These are phyloP conservation scores for Neelides folsomi DNA, from an alignment of 2,888 invertebrate species.

Conservation along the genomic window DNA sequence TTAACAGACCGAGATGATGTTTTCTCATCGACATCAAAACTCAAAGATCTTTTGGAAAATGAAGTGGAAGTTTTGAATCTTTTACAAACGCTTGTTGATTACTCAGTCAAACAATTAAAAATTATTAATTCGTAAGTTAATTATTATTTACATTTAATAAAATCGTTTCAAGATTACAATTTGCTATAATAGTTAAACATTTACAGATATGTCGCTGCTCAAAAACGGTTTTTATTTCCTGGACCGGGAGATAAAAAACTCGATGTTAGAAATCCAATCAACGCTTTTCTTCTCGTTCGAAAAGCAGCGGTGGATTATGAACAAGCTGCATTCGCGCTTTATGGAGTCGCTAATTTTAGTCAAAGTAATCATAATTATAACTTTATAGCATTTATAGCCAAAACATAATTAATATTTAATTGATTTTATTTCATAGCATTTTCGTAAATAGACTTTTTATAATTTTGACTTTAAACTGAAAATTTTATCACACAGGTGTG, in stretches of 20 bases:
- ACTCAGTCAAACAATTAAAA: slow-evolving; percentile 32
- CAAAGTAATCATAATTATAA: slow-evolving; percentile 17
- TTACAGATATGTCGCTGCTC: slow-evolving; percentile 30
- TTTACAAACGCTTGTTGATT: slow-evolving; percentile 34
- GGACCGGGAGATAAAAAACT: slow-evolving; percentile 25
- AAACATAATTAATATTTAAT: no score
- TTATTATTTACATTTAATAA: no score
- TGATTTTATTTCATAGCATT: no score
- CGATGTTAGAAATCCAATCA: slow-evolving; percentile 35
- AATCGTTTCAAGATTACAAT: no score
- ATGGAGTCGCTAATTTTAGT: slow-evolving; percentile 33
- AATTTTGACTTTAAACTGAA: no score
- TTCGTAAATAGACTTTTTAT: no score
- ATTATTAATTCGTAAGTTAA: slow-evolving; percentile 34
- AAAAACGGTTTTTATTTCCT: slow-evolving; percentile 22
- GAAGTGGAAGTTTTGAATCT: slow-evolving; percentile 35
- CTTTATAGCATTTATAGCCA: no score
- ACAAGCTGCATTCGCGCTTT: slow-evolving; percentile 33
- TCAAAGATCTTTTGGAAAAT: slow-evolving; percentile 34
- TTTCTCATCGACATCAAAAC: slow-evolving; percentile 35
- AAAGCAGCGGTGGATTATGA: slow-evolving; percentile 36
- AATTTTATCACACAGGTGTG: slow-evolving; percentile 20
- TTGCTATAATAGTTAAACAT: no score
- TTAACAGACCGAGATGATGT: slow-evolving; percentile 30
- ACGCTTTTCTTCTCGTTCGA: slow-evolving; percentile 36